Conservation (phyloP, 1,140 invertebrate genomes). For the Onthophagus taurus region DNA sequence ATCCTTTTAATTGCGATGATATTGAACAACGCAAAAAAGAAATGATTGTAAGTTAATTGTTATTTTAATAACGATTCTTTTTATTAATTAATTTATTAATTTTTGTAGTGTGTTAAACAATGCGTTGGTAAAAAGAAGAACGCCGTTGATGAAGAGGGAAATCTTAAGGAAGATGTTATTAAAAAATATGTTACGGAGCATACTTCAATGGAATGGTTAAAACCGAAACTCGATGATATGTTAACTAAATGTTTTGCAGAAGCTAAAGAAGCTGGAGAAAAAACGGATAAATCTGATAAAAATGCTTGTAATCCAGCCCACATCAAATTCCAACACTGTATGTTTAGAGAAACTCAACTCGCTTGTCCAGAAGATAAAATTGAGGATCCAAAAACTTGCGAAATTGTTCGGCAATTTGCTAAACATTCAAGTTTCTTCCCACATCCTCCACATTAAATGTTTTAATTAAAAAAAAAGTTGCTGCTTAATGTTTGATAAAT, state of each 20-base stretch:
- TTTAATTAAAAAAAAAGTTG: too few relatives aligned
- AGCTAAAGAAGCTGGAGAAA: slow-evolving; percentile 27
- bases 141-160: slow-evolving; percentile 24
- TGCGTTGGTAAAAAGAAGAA: slow-evolving; percentile 7
- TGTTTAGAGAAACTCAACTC: slow-evolving; percentile 36
- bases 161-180: slow-evolving; percentile 26
- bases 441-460: too few relatives aligned
- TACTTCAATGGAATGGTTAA: slow-evolving; percentile 30
- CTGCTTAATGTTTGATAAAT: too few relatives aligned
- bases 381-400: slow-evolving; percentile 31
- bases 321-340: slow-evolving; percentile 32
- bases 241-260: slow-evolving; percentile 30
- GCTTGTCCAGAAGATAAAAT: slow-evolving; percentile 35
- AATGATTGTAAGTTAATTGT: slow-evolving; percentile 5
- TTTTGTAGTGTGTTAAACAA: slow-evolving; percentile 9
- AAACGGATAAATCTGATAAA: slow-evolving; percentile 20
- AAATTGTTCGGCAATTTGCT: too few relatives aligned
- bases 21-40: slow-evolving; percentile 9
- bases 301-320: slow-evolving; percentile 30
- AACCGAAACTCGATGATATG: slow-evolving; percentile 26
- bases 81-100: too few relatives aligned
- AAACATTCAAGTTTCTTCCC: too few relatives aligned
- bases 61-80: too few relatives aligned
- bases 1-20: slow-evolving; percentile 5
- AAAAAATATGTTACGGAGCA: slow-evolving; percentile 24